These are phyloP conservation scores for Thryonomys swinderianus DNA, from an alignment of 2,113 vertebrate species.

Conservation along the genomic window DNA sequence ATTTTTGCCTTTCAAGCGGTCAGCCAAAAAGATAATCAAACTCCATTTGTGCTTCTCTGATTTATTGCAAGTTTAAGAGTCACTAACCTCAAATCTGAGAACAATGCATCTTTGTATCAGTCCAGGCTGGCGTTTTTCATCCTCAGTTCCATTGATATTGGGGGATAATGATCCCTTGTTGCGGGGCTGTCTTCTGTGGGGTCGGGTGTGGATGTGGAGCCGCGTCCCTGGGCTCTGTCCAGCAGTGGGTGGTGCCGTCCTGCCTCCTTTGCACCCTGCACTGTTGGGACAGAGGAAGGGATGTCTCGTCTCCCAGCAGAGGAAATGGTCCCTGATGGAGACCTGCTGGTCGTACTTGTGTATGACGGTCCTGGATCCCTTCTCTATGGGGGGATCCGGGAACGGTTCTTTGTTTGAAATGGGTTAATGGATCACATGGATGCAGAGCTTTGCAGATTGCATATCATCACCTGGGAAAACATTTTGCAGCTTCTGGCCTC, in stretches of 20 bases:
- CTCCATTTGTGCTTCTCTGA: not conserved
- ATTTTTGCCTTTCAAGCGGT: slow-evolving; percentile 63
- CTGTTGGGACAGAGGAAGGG: not conserved
- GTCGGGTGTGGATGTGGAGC: too few species aligned
- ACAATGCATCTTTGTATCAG: not conserved
- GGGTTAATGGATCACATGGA: not conserved
- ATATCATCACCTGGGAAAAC: not conserved
- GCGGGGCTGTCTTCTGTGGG: not conserved
- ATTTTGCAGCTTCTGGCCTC: not conserved
- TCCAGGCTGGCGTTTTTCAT: not conserved
- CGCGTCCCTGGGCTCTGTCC: not conserved
- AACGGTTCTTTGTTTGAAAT: not conserved
- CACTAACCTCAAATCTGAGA: not conserved
- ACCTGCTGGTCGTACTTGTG: not conserved
- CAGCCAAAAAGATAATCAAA: slow-evolving; percentile 25
- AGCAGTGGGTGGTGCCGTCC: not conserved
- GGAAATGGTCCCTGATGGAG: not conserved
- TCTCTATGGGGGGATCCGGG: not conserved
- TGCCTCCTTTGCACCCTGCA: not conserved
- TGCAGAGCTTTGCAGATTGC: not conserved
- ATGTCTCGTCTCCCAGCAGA: not conserved
- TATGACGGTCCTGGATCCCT: not conserved
- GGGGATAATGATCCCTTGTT: not conserved
- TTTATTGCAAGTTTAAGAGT: slow-evolving; percentile 42
- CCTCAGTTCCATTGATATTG: not conserved